Evolutionary conservation across 2,797 vertebrate genomes (phyloP).

Genomic region (Hafferia zeledoni): DNA sequence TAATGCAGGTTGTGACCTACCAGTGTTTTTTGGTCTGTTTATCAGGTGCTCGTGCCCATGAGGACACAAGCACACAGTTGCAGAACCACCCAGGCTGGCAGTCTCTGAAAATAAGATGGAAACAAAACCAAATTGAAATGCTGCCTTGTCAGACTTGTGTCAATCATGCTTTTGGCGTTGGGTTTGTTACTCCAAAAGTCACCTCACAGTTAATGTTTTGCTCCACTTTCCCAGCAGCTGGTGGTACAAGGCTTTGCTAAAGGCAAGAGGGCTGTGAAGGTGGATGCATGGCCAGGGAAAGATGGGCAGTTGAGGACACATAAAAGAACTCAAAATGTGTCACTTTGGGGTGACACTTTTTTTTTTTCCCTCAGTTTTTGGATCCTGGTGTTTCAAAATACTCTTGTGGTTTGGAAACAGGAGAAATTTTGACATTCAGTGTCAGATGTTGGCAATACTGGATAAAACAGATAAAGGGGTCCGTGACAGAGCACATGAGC

Average conservation of each 20-base stretch:
- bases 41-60: background rate
- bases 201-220: background rate
- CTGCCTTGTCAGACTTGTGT: background rate
- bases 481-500: background rate
- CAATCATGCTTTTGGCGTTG: background rate
- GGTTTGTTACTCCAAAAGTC: background rate
- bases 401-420: background rate
- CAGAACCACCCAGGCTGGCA: background rate
- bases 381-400: background rate
- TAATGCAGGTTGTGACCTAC: background rate
- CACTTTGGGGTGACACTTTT: background rate
- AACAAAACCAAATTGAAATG: background rate
- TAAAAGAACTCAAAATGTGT: background rate
- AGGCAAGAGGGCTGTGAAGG: background rate
- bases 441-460: background rate
- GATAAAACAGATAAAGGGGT: slow-evolving; percentile 20
- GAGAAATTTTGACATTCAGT: slow-evolving; percentile 8
- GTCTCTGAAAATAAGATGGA: background rate
- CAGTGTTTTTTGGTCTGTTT: background rate
- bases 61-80: rapidly evolving
- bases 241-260: rapidly evolving
- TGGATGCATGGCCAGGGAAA: background rate
- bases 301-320: rapidly evolving
- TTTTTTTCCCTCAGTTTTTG: too few relatives aligned
- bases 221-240: background rate